Conservation (phyloP, 1,140 invertebrate species). For the Papilio polyxenes region DNA sequence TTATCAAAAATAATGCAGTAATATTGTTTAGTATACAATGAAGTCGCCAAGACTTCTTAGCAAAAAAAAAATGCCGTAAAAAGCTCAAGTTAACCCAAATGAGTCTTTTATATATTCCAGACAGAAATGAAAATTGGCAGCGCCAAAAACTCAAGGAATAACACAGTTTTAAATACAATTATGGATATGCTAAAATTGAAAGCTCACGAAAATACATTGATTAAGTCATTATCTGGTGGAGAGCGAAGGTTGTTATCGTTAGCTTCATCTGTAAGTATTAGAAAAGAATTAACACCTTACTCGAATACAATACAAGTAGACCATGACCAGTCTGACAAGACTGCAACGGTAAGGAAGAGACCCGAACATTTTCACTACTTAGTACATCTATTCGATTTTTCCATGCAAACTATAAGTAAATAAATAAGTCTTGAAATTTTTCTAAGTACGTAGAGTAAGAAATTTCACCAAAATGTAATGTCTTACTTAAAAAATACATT, state of each 20-base stretch:
- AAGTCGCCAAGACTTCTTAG: too few species aligned
- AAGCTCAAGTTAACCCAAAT: not conserved
- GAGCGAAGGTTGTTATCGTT: constrained; percentile 65
- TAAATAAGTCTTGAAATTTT: too few species aligned
- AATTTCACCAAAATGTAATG: not conserved
- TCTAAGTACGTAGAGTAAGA: not conserved
- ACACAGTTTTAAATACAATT: constrained; percentile 49
- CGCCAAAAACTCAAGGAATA: constrained; percentile 50
- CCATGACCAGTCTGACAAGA: too few species aligned
- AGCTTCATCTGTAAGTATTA: constrained; percentile 63
- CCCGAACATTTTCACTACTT: too few species aligned
- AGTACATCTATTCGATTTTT: too few species aligned
- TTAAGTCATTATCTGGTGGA: constrained; percentile 64
- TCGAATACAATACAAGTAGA: too few species aligned
- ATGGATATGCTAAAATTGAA: constrained; percentile 61
- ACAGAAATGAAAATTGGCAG: constrained; percentile 74
- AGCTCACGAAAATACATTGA: constrained; percentile 49
- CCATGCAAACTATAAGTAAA: too few species aligned
- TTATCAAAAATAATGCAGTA: too few species aligned
- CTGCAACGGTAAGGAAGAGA: too few species aligned
- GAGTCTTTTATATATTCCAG: constrained; percentile 55
- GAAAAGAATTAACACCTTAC: not conserved
- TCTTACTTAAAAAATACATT: not conserved
- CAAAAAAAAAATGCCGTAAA: too few species aligned
- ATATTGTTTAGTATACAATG: too few species aligned